phyloP scores from a whole-genome alignment of 2,888 invertebrate genomes.

The Hymenopus coronatus region DNA sequence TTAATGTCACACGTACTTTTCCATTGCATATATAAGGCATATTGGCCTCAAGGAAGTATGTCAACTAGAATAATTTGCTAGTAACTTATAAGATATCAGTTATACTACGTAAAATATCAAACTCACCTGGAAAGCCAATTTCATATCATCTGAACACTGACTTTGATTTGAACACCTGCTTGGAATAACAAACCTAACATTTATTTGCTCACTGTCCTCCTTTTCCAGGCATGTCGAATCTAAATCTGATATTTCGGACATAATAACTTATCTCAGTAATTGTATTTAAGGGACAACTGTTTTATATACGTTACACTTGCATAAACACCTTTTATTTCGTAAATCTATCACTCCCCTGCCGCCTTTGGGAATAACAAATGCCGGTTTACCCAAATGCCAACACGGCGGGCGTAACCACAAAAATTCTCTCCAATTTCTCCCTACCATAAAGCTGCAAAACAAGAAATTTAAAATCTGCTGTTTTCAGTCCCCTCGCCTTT shows the following conservation, averaged over 20 bases:
- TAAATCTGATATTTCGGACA: neutral
- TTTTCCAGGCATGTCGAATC: neutral
- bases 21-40: no score
- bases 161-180: conserved; percentile 50
- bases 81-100: neutral
- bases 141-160: conserved; percentile 60
- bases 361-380: neutral
- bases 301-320: neutral
- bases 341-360: neutral
- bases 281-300: neutral
- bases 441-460: no score
- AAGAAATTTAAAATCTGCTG: no score
- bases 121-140: conserved; percentile 58
- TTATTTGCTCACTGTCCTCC: neutral
- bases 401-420: no score
- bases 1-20: no score
- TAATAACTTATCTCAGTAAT: neutral
- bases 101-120: neutral
- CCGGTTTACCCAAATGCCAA: no score
- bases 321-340: neutral
- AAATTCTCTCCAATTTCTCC: no score
- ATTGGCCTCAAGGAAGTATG: no score
- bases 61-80: no score
- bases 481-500: no score
- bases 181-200: conserved; percentile 49